A percentile compares a stretch with the other conserved stretches of the same genome.
Conservation (phyloP, 2,888 invertebrate species). For the Flexamia atlantica region DNA sequence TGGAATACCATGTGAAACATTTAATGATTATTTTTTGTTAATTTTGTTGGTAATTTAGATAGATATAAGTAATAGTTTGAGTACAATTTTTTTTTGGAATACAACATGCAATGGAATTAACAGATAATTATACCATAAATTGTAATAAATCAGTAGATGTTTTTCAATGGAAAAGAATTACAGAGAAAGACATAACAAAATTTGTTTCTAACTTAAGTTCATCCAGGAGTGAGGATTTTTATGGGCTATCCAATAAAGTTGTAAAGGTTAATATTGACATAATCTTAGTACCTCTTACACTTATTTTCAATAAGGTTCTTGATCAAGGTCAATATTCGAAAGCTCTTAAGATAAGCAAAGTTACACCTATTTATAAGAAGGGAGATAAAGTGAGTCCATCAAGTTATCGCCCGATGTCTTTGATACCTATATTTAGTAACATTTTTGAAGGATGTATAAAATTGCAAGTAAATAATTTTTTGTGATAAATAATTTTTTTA, state of each 20-base stretch:
- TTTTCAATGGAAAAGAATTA: not conserved
- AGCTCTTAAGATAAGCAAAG: conserved; percentile 30
- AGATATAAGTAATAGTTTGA: no score
- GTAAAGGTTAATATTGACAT: conserved; percentile 19
- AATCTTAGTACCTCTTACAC: not conserved
- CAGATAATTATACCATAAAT: not conserved
- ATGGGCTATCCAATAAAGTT: conserved; percentile 50
- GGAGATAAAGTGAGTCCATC: conserved; percentile 31
- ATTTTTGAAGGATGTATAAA: conserved; percentile 47
- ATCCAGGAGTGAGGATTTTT: conserved; percentile 44
- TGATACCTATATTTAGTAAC: conserved; percentile 49
- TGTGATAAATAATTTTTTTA: conserved; percentile 41
- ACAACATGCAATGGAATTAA: conserved; percentile 3
- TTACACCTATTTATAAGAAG: conserved; percentile 9
- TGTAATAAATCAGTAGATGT: not conserved
- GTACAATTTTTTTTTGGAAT: no score
- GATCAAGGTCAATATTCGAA: conserved; percentile 37
- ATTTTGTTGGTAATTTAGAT: no score
- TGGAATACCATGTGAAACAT: no score
- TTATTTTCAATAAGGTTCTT: not conserved
- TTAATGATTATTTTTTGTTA: no score
- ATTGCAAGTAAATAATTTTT: not conserved
- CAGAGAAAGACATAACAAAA: conserved; percentile 4
- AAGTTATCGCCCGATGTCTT: conserved; percentile 42
- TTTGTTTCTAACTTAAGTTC: conserved; percentile 8